phyloP scores from a whole-genome alignment of 2,888 invertebrate species.

The Ochlodes sylvanus region DNA sequence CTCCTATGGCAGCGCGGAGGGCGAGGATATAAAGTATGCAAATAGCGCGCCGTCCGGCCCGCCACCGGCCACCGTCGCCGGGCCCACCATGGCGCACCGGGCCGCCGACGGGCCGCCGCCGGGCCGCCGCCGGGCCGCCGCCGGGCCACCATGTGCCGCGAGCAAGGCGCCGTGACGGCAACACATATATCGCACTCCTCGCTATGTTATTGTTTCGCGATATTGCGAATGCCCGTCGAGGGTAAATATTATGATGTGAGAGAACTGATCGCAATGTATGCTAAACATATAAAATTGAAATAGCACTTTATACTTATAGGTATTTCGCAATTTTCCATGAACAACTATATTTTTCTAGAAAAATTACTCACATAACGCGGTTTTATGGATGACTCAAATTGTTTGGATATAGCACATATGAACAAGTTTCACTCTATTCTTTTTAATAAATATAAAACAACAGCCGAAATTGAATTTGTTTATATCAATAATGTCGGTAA shows the following conservation, averaged over 20 bases:
- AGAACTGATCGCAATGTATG: constrained; percentile 4
- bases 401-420: no score
- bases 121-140: no score
- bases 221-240: constrained; percentile 3
- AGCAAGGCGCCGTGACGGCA: background rate
- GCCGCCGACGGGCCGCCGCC: no score
- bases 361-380: no score
- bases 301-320: background rate
- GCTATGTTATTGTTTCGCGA: background rate
- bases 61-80: background rate
- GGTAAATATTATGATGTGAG: background rate
- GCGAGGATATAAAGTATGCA: constrained; percentile 7
- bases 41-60: background rate
- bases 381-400: no score
- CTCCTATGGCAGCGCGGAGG: background rate
- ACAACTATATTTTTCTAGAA: no score
- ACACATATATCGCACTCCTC: background rate
- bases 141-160: background rate
- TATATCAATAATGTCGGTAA: no score
- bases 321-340: background rate
- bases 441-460: no score
- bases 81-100: no score
- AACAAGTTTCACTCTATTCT: no score
- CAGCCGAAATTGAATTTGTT: no score
- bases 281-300: constrained; percentile 1